Evolutionary conservation across 2,113 vertebrate genomes (phyloP), one percentile per base, ranked within the genome.

Genomic region (Tachysurus fulvidraco): DNA sequence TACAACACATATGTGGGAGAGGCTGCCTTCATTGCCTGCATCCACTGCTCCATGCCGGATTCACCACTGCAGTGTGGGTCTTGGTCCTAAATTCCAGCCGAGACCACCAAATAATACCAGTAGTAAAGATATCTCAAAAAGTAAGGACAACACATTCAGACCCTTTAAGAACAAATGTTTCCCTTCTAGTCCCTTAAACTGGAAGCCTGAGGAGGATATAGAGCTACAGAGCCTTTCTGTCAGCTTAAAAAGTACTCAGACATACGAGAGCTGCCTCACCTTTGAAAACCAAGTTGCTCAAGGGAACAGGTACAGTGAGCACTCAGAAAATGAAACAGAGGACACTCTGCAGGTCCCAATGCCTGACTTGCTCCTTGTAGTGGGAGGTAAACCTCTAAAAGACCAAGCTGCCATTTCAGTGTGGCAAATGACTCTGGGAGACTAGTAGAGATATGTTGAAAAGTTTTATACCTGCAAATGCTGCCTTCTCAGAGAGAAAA

Each of bases 221-320:
- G 97, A 97, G 90, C 95, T 97, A 93, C 91, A 96, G 90, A 95
- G 94, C 0, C 94, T 97, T 5, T 81, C 81, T 57, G 41, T 73
- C 0, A 85, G 90, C 21, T 83, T 44, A 12, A 88, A 76, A n/a
- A 84, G 87, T 0, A 3, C 64, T 50, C 81, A 81, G 88, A 65
- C 0, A 83, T 88, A 67, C 0, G 88, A 82, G 81, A 88, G 46
- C 83, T 90, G 91, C 64, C 55, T 94, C 74, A 94, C 91, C 8
- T 94, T 93, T 88, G 92, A 94, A 84, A 95, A 94, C 88, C 92
- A 91, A n/a, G 71, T 91, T 7, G 90, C 93, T 84, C 81, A n/a
- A 21, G 90, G 83, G 12, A 89, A 89, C 50, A 83, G 83, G 86
- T 59, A 85, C 1, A 88, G 85, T 2, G 71, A 79, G 41, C 87